These are phyloP conservation scores for Coryphaenoides rupestris DNA, from an alignment of 2,113 vertebrate species.

Conservation along the genomic window DNA sequence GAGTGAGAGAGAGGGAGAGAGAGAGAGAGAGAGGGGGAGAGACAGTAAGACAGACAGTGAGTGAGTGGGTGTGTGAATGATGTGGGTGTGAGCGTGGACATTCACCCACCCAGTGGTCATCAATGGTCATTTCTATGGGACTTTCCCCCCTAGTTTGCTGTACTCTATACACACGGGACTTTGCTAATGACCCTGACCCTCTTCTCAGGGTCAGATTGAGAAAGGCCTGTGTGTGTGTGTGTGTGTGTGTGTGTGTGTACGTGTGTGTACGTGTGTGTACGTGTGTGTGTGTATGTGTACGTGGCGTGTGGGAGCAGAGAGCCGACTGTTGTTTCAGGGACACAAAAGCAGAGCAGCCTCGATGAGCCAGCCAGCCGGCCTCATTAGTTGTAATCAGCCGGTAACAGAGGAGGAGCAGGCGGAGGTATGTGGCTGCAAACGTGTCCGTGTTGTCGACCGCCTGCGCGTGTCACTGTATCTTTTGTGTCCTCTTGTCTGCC, in stretches of 20 bases:
- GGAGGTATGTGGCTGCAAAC: too few relatives aligned
- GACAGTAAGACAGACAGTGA: background rate
- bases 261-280: too few relatives aligned
- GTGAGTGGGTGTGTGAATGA: background rate
- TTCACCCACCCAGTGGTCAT: too few relatives aligned
- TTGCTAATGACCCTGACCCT: constrained; percentile 6
- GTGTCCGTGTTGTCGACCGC: too few relatives aligned
- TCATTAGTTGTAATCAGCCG: constrained; percentile 74
- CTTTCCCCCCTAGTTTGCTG: too few relatives aligned
- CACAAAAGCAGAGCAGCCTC: constrained; percentile 53
- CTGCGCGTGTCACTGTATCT: too few relatives aligned
- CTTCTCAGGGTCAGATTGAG: constrained; percentile 2
- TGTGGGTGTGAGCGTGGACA: background rate
- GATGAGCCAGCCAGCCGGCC: constrained; percentile 62
- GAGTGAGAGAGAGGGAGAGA: background rate
- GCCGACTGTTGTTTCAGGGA: constrained; percentile 47
- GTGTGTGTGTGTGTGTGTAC: constrained; percentile 18
- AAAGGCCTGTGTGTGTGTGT: constrained; percentile 12
- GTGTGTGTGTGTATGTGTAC: too few relatives aligned
- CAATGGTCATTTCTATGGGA: too few relatives aligned
- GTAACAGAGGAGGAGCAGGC: background rate
- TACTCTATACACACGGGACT: constrained; percentile 11
- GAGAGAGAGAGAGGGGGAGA: background rate
- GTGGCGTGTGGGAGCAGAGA: constrained; percentile 45
- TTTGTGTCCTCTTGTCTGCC: too few relatives aligned